Percentiles rank a stretch among this genome's conserved stretches.
Conservation (phyloP, 2,888 invertebrate species). For the Abscondita cerata region DNA sequence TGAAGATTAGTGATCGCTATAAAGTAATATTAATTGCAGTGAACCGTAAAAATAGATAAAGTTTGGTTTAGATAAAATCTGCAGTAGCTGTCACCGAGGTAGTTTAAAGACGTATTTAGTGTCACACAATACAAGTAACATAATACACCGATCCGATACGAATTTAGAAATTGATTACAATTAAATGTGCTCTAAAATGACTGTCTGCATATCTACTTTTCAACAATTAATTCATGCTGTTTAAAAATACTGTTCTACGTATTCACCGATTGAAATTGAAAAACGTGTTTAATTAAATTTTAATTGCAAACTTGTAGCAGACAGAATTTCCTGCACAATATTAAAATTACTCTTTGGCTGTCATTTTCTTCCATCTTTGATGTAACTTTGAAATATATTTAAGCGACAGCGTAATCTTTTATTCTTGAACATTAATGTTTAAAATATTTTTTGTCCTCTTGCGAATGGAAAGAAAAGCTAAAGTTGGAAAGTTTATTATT, state of each 20-base stretch:
- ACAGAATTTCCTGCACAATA: neutral
- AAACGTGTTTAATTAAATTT: slow-evolving; percentile 8
- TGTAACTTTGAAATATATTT: slow-evolving; percentile 1
- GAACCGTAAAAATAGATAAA: too few relatives aligned
- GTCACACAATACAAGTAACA: too few relatives aligned
- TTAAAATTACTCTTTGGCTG: slow-evolving; percentile 1
- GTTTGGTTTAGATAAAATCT: too few relatives aligned
- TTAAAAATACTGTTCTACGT: neutral
- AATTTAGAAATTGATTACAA: too few relatives aligned
- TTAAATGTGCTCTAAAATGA: neutral
- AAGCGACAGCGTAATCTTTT: too few relatives aligned
- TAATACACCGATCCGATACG: too few relatives aligned
- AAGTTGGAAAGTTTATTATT: slow-evolving; percentile 2
- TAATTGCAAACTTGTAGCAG: slow-evolving; percentile 4
- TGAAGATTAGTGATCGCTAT: too few relatives aligned
- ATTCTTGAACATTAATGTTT: neutral
- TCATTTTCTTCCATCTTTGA: slow-evolving; percentile 8
- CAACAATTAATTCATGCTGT: slow-evolving; percentile 1
- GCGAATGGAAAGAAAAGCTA: too few relatives aligned
- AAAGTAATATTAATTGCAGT: too few relatives aligned
- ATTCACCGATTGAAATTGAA: slow-evolving; percentile 8
- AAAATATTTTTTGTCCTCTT: neutral
- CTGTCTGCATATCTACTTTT: neutral
- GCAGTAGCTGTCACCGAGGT: too few relatives aligned
- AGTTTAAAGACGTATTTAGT: too few relatives aligned